Base-by-base conservation (phyloP, 2,113 vertebrate species). In the Meles meles region DNA sequence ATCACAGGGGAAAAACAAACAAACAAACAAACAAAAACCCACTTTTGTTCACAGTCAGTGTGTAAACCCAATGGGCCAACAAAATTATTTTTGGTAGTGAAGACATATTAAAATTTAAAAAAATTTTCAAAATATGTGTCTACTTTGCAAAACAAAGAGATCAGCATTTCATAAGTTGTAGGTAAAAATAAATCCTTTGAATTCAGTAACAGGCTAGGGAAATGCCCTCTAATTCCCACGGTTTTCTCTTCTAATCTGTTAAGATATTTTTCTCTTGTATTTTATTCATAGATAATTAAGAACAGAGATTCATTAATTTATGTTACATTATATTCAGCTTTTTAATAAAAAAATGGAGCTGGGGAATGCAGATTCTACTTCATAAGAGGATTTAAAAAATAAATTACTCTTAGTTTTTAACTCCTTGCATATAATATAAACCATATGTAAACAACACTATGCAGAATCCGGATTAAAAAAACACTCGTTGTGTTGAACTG, bases 251-350 rank as follows among this genome's bases (percentile, higher is more conserved):
- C 6, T 90, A 85, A 94, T 67, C 4, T 88, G 21, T 84, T 88
- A 74, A 74, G 6, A 61, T 65, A 57, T 49, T 93, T 92, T 87
- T 63, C 42, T 82, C 11, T 42, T 37, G 21, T 55, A 21, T 47
- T 93, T 94, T 96, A 83, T 61, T 95, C 96, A 72, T 10, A 80
- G 47, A 15, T 72, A 44, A 93, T 91, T 86, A 88, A 76, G n/a
- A 96, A 76, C 37, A 89, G 34, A 89, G 81, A 65, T 87, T 23
- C 18, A 84, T 71, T 82, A 49, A 37, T 93, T 88, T 77, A 93
- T 83, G 39, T 63, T 92, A 39, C 7, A 63, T 63, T 96, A 92
- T 52, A 84, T 91, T 91, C 87, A 86, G 6, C 1, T 92, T 74
- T 92, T 89, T 7, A 59, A 47, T 63, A 80, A 61, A 92, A 52